A percentile compares a stretch with the other conserved stretches of the same genome.
Conservation (phyloP, 2,113 vertebrate species). For the Menidia beryllina region DNA sequence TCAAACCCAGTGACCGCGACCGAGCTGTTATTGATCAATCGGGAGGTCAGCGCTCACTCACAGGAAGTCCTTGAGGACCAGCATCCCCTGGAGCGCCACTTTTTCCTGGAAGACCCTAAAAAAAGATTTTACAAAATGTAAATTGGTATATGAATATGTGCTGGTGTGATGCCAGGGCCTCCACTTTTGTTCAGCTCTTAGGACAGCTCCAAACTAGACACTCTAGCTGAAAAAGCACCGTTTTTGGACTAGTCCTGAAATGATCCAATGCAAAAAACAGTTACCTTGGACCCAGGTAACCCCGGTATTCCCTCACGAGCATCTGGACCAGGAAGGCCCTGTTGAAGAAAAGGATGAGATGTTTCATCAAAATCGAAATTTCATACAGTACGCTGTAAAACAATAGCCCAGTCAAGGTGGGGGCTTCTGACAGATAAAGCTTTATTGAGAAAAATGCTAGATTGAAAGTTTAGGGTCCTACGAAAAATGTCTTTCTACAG, state of each 20-base stretch:
- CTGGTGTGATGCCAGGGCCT: too few species aligned
- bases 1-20: not conserved
- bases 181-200: not conserved
- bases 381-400: too few species aligned
- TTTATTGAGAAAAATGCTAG: not conserved
- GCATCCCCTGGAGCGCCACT: constrained; percentile 90
- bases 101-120: constrained; percentile 91
- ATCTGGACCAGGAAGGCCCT: constrained; percentile 94
- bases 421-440: not conserved
- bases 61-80: constrained; percentile 91
- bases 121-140: not conserved
- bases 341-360: not conserved
- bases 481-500: not conserved
- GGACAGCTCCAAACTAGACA: not conserved
- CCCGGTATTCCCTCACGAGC: constrained; percentile 95
- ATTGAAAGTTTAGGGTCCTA: too few species aligned
- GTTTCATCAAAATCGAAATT: not conserved
- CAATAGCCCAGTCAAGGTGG: too few species aligned
- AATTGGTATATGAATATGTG: too few species aligned
- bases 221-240: not conserved
- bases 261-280: not conserved
- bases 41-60: constrained; percentile 76
- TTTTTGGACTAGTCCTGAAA: not conserved
- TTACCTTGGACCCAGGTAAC: constrained; percentile 91
- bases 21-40: not conserved